Conservation (phyloP, 2,797 vertebrate species). For the Cryptoprocta ferox region DNA sequence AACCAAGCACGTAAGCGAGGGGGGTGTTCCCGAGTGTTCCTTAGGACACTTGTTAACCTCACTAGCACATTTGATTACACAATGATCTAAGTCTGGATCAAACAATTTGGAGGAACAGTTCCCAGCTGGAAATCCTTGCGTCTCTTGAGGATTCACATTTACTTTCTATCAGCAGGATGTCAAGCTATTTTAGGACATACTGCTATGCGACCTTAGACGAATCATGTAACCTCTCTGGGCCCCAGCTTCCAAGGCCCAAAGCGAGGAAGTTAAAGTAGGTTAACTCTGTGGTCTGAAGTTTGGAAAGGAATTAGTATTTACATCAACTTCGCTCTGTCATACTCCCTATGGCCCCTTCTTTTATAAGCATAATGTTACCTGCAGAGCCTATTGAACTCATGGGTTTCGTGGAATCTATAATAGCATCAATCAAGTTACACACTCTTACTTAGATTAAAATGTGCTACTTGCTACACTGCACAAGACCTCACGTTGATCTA, state of each 20-base stretch:
- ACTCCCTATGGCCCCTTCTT: neutral
- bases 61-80: rapidly evolving
- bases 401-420: too few relatives aligned
- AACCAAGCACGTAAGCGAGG: rapidly evolving
- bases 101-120: neutral
- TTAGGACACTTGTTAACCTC: rapidly evolving
- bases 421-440: rapidly evolving
- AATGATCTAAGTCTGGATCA: neutral
- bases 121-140: neutral
- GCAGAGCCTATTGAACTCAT: neutral
- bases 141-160: neutral
- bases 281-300: neutral
- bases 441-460: neutral
- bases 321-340: too few relatives aligned
- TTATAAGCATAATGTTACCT: neutral
- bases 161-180: neutral
- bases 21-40: neutral
- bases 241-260: neutral
- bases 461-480: conserved; percentile 75
- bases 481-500: neutral
- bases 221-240: neutral
- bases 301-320: neutral
- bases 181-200: conserved; percentile 39
- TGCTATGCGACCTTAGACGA: conserved; percentile 12
- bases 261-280: neutral